Base-by-base conservation (phyloP, 1,140 invertebrate species). In the Heterodera schachtii region DNA sequence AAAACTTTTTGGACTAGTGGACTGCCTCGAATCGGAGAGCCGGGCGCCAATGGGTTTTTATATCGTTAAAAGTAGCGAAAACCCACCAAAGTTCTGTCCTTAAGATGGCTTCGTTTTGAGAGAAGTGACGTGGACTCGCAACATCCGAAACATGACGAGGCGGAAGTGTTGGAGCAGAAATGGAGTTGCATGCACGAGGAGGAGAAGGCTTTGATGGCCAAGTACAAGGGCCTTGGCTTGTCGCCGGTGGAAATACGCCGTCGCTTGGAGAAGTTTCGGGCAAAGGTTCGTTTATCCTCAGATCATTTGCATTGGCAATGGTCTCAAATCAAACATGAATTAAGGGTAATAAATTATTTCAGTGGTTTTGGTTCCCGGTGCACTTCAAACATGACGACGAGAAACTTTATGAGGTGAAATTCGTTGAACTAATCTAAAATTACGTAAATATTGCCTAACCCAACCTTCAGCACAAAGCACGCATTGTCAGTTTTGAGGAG, bases 301-400 rank as follows among this genome's bases (percentile, higher is more conserved):
- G 1, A 31, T 31, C 31, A 31, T 31, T 31, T 31, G 31, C 31
- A 31, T 31, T 31, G 31, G 31, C 31, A 31, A 31, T 31, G 16
- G 16, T 11, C 52, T 52, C 16, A 52, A 52, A 52, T 13, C 52
- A 52, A 52, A 52, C 6, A 8, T 11, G 16, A 5, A 52, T 52
- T 52, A 11, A 11, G 3, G 16, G 3, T 21, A 76, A 74, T 31
- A 44, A 16, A 49, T 57, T 57, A 76, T n/a, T 75, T 76, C 57
- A 76, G 75, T 76, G 66, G 57, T 76, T 43, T 44, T 76, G 75
- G 75, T 57, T 41, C 19, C 75, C 75, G 5, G 49, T 76, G 57
- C 75, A 66, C 6, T 44, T 76, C 3, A 76, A 60, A 21, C 75
- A 76, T 19, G 44, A 76, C 41, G 75, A 76, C n/a, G 75, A 66